Base-by-base conservation (phyloP, 2,888 invertebrate genomes). In the Acronicta alni region DNA sequence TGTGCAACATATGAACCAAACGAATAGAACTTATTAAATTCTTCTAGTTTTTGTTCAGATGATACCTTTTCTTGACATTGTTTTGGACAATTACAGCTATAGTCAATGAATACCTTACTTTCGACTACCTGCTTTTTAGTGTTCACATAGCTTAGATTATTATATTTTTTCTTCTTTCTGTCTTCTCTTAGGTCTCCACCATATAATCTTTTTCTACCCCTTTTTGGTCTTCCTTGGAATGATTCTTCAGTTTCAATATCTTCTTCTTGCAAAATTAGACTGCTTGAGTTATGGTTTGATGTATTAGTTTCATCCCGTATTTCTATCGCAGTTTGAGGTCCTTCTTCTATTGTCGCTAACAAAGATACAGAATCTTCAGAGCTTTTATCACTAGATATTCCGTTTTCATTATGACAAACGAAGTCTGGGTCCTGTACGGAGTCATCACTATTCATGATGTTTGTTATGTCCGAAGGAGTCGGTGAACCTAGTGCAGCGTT, bases 371-470 rank as follows among this genome's bases (percentile, higher is more conserved):
- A 48, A 16, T 48, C 4, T 38, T 48, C 47, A 48, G 47, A 48
- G 37, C 47, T 48, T 48, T 48, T 48, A 38, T 48, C 26, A 39
- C 38, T 48, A 48, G 48, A 16, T 48, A 38, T 48, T 39, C 16
- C 48, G 2, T 48, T 48, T 48, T 48, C 48, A 48, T 48, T 4
- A 16, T 37, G 37, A 48, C 37, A 48, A 48, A 48, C 47, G 47
- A 48, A 48, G 37, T 48, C 47, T 48, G 48, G 38, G 48, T 48
- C 47, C 47, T 37, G 37, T 38, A 48, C 47, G 37, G 47, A 37
- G 47, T 48, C 47, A 38, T 48, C 47, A 48, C 47, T 48, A 48
- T 48, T 48, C 48, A n/a, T n/a, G n/a, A 49, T 49, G n/a, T 49
- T 39, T 49, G 49, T 49, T 49, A 49, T 49, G 39, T 49, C 26